Evolutionary conservation across 92 coral and sea anemone species (phyloP).

Genomic region (Metridium senile): DNA sequence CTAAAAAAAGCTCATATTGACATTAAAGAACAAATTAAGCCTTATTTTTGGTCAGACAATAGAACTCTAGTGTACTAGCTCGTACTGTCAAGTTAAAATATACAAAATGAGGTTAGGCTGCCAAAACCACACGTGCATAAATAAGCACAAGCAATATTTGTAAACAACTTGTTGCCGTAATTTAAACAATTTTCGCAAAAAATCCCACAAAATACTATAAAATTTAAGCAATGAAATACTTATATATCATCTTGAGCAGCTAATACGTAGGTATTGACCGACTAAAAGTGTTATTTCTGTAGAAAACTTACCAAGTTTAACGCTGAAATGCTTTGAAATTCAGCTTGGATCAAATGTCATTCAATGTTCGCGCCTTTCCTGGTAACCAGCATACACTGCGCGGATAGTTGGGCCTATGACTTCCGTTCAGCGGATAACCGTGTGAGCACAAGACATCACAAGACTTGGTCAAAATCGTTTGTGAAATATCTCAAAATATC

Average conservation of each 20-base stretch:
- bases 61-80: too few species aligned
- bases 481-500: neutral
- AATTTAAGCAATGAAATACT: too few species aligned
- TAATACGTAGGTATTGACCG: too few species aligned
- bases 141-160: too few species aligned
- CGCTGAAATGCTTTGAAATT: neutral
- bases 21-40: too few species aligned
- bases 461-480: constrained; percentile 1
- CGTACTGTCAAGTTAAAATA: too few species aligned
- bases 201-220: too few species aligned
- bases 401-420: constrained; percentile 7
- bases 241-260: too few species aligned
- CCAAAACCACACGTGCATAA: neutral
- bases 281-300: neutral
- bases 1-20: too few species aligned
- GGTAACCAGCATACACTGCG: neutral
- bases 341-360: neutral
- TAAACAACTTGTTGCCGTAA: neutral
- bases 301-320: neutral
- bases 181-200: neutral
- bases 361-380: constrained; percentile 14
- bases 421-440: constrained; percentile 7
- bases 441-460: constrained; percentile 20
- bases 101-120: too few species aligned
- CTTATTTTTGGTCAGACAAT: too few species aligned